These are phyloP conservation scores for Elgaria multicarinata DNA, from an alignment of 2,113 vertebrate species.

Conservation along the genomic window DNA sequence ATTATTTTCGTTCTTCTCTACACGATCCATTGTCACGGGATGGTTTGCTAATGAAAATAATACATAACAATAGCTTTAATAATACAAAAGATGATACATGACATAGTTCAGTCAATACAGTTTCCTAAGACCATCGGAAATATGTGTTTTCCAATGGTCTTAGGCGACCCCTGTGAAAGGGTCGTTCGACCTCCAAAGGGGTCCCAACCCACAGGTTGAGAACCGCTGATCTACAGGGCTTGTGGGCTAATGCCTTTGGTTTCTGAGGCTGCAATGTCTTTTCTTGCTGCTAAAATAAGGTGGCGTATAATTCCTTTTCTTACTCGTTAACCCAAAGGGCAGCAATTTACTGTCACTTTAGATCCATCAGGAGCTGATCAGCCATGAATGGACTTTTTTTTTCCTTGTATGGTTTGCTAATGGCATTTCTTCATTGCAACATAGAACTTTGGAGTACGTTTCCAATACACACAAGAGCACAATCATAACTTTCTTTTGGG, in stretches of 20 bases:
- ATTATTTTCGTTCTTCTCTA: no score
- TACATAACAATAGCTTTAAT: no score
- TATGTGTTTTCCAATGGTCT: no score
- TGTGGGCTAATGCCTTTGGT: constrained; percentile 22
- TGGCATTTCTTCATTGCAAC: constrained; percentile 23
- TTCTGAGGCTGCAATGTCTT: constrained; percentile 50
- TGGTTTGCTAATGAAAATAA: no score
- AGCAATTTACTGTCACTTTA: constrained; percentile 55
- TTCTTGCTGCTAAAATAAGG: constrained; percentile 40
- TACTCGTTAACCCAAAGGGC: constrained; percentile 53
- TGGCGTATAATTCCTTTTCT: constrained; percentile 40
- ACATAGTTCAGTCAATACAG: no score
- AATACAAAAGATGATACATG: no score
- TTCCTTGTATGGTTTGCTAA: constrained; percentile 7
- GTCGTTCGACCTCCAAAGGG: no score
- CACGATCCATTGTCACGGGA: no score
- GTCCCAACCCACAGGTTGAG: no score
- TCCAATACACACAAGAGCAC: not conserved
- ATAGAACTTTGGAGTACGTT: not conserved
- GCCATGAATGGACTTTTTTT: constrained; percentile 10
- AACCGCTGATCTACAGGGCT: no score
- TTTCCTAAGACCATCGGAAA: no score
- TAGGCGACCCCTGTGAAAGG: no score
- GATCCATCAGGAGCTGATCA: constrained; percentile 50
- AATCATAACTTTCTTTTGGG: not conserved